Conservation (phyloP, 1,140 invertebrate species). For the Aphelenchoides avenae region DNA sequence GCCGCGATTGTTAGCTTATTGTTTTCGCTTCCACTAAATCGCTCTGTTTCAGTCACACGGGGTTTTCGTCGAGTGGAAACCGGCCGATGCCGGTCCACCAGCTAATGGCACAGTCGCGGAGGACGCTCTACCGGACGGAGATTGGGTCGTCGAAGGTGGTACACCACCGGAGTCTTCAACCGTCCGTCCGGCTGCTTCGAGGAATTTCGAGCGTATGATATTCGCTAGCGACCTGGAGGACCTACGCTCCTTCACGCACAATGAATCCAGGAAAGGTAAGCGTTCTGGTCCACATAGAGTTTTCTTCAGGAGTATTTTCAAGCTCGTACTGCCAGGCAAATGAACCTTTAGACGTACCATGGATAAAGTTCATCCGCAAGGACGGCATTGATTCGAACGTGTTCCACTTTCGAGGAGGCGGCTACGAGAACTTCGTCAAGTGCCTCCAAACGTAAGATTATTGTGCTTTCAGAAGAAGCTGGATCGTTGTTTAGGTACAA, state of each 20-base stretch:
- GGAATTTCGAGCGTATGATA: slow-evolving; percentile 20
- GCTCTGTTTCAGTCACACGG: slow-evolving; percentile 31
- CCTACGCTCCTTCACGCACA: slow-evolving; percentile 38
- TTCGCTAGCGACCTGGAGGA: slow-evolving; percentile 39
- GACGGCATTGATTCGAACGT: slow-evolving; percentile 36
- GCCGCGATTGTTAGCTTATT: slow-evolving; percentile 1
- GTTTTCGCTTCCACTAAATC: neutral
- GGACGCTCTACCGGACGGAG: slow-evolving; percentile 19
- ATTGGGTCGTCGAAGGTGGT: slow-evolving; percentile 46
- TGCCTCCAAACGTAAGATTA: slow-evolving; percentile 32
- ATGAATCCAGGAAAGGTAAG: slow-evolving; percentile 33
- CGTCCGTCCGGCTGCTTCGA: neutral
- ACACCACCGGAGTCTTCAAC: slow-evolving; percentile 8
- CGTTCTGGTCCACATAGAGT: slow-evolving; percentile 4
- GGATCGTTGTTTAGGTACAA: slow-evolving; percentile 23
- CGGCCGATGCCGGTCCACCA: slow-evolving; percentile 12
- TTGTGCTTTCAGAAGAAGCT: slow-evolving; percentile 12
- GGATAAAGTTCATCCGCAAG: slow-evolving; percentile 44
- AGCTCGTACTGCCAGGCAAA: slow-evolving; percentile 3
- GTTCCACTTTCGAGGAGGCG: slow-evolving; percentile 40
- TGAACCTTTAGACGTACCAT: slow-evolving; percentile 23
- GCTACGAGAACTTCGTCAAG: slow-evolving; percentile 38
- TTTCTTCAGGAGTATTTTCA: slow-evolving; percentile 9
- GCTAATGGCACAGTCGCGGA: slow-evolving; percentile 7
- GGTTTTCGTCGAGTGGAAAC: slow-evolving; percentile 46